phyloP scores from a whole-genome alignment of 1,140 invertebrate species.

The Vanessa atalanta region DNA sequence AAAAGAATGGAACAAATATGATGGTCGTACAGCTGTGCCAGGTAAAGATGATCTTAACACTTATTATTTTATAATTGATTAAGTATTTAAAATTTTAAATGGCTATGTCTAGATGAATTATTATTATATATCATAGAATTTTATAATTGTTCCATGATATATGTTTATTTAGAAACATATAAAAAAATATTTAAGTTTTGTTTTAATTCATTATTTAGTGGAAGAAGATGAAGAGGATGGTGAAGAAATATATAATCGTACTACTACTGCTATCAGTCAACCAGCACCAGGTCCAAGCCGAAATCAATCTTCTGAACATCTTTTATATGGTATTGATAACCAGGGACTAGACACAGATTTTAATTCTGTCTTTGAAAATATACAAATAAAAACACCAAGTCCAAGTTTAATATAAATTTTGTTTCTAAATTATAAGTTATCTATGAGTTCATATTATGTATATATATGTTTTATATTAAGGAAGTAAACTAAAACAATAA shows the following conservation, averaged over 20 bases:
- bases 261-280: slow-evolving; percentile 67
- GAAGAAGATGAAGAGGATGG: slow-evolving; percentile 77
- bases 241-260: slow-evolving; percentile 78
- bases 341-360: slow-evolving; percentile 79
- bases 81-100: no score
- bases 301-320: slow-evolving; percentile 69
- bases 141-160: no score
- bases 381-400: slow-evolving; percentile 76
- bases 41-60: slow-evolving; percentile 44
- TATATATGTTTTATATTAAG: no score
- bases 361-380: slow-evolving; percentile 79
- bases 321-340: slow-evolving; percentile 78
- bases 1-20: slow-evolving; percentile 72
- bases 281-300: slow-evolving; percentile 72
- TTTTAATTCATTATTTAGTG: neutral
- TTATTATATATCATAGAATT: no score
- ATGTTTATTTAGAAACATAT: no score
- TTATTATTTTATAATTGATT: no score
- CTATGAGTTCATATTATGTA: no score
- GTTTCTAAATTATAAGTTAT: neutral
- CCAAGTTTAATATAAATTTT: slow-evolving; percentile 64
- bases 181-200: no score
- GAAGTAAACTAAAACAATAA: no score
- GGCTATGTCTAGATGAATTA: no score
- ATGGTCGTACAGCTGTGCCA: slow-evolving; percentile 62